Conservation (phyloP, 2,797 vertebrate species). For the Dallia pectoralis region DNA sequence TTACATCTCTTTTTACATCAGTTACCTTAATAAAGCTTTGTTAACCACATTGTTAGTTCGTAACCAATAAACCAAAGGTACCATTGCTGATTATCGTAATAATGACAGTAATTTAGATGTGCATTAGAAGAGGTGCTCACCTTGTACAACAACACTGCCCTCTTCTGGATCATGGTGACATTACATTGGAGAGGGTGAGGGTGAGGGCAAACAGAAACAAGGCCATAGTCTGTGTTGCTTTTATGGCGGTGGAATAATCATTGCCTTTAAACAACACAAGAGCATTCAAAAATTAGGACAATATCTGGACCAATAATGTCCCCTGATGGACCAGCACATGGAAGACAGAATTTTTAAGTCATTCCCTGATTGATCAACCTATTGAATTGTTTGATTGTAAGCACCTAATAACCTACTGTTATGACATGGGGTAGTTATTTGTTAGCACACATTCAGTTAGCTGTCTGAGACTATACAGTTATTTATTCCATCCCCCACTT, state of each 20-base stretch:
- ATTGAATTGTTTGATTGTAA: too few relatives aligned
- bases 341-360: conserved; percentile 7
- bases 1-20: neutral
- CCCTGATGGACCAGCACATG: conserved; percentile 35
- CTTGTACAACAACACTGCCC: neutral
- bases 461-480: too few relatives aligned
- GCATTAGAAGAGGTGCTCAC: neutral
- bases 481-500: too few relatives aligned
- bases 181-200: conserved; percentile 8
- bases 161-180: conserved; percentile 21
- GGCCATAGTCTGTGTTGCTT: conserved; percentile 5
- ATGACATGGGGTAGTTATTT: too few relatives aligned
- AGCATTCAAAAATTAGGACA: neutral
- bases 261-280: conserved; percentile 1
- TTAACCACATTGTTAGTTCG: neutral
- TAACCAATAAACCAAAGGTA: neutral
- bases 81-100: neutral
- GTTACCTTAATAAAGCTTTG: conserved; percentile 1
- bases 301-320: conserved; percentile 24
- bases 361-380: too few relatives aligned
- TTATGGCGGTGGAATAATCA: neutral
- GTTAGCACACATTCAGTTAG: too few relatives aligned
- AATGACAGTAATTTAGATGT: neutral
- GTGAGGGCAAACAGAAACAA: conserved; percentile 29
- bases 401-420: too few relatives aligned